Conservation (phyloP, 2,113 vertebrate genomes). For the Thoracochromis brauschi region DNA sequence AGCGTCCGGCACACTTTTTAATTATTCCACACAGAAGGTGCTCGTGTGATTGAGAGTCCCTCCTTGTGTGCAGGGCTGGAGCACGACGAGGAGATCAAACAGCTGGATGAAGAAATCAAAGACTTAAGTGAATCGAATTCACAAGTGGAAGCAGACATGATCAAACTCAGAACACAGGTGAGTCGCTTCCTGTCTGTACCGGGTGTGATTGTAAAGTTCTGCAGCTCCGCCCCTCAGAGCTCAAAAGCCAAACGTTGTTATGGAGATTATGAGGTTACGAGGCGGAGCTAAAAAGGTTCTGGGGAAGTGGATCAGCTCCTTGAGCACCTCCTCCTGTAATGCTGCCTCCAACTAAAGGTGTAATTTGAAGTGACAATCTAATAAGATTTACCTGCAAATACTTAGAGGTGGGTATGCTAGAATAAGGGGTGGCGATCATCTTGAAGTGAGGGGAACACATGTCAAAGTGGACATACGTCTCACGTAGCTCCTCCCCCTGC, state of each 20-base stretch:
- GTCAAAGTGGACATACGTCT: background rate
- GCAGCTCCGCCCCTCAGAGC: background rate
- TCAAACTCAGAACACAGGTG: constrained; percentile 98
- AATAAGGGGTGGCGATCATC: background rate
- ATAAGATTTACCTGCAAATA: background rate
- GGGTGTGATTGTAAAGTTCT: background rate
- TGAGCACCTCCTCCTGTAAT: background rate
- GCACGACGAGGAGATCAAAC: constrained; percentile 96
- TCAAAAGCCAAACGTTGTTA: background rate
- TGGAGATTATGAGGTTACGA: background rate
- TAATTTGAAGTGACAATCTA: background rate
- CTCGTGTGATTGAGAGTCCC: background rate
- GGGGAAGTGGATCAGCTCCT: background rate
- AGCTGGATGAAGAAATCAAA: constrained; percentile 98
- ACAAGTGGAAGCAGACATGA: constrained; percentile 98
- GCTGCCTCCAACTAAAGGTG: fast-evolving
- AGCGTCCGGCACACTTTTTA: background rate
- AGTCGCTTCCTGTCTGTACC: background rate
- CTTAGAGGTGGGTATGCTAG: background rate
- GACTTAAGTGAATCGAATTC: constrained; percentile 97
- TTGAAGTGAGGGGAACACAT: background rate
- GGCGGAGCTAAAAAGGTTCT: background rate
- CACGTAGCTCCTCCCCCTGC: background rate
- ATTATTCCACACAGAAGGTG: background rate
- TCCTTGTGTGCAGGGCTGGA: constrained; percentile 80